A percentile compares a stretch with the other conserved stretches of the same genome.
These are phyloP conservation scores for Choloepus didactylus DNA, from an alignment of 2,797 vertebrate genomes.

Conservation along the genomic window DNA sequence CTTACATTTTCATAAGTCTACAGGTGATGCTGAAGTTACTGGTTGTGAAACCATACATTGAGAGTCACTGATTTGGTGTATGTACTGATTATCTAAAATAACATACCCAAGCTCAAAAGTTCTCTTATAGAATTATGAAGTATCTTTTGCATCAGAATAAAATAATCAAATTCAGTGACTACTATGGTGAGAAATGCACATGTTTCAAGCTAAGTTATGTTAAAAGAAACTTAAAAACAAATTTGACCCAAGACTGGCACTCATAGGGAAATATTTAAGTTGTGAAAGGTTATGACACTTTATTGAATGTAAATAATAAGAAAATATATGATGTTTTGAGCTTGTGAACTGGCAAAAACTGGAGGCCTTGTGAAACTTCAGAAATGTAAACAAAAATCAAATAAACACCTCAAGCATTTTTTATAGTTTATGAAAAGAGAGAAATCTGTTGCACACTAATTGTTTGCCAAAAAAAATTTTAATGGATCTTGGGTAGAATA, in stretches of 20 bases:
- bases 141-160: neutral
- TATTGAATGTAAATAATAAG: neutral
- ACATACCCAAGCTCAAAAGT: neutral
- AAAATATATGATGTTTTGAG: neutral
- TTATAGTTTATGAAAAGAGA: constrained; percentile 16
- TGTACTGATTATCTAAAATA: neutral
- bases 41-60: neutral
- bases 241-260: neutral
- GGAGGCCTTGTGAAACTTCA: neutral
- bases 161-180: constrained; percentile 29
- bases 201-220: neutral
- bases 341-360: neutral
- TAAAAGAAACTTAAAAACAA: constrained; percentile 31
- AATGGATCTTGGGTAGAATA: neutral
- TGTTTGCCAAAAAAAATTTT: constrained; percentile 6
- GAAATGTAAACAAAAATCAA: neutral
- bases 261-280: neutral
- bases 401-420: neutral
- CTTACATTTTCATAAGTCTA: neutral
- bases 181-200: neutral
- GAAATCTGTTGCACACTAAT: neutral
- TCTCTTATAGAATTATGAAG: neutral
- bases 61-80: neutral
- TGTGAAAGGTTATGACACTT: neutral
- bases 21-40: neutral